Base-by-base conservation (phyloP, 2,113 vertebrate species). In the Sinocyclocheilus rhinocerous region DNA sequence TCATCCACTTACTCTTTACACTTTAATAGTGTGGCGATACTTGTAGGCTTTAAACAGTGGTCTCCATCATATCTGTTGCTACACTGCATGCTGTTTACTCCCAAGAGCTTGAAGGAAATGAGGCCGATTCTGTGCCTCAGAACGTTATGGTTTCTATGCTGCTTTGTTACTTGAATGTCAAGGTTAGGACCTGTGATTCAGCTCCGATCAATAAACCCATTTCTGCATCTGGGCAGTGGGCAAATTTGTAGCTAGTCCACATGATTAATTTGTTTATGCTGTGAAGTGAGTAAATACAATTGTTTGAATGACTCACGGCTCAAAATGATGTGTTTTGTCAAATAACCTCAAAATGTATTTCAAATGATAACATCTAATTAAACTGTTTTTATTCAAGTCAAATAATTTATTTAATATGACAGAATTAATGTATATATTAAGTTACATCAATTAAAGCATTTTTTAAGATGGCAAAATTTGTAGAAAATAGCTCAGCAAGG, bases 141-240 rank as follows among this genome's bases (percentile, higher is more conserved):
- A 76, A 82, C 6, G 11, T 13, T 52, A 18, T 70, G 45, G 63
- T 82, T 78, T 77, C 8, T 42, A 42, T 42, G 13, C 61, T 48
- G 20, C 48, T 26, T 79, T 57, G 24, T 69, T 69, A 7, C 61
- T 69, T 45, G 16, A 79, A 55, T 52, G 29, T 57, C 45, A 70
- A 67, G 59, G 48, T 79, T 52, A 57, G n/a, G 22, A 42, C 18
- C 9, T 79, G 48, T 39, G 33, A 78, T 52, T 69, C n/a, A 26
- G 15, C 65, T 20, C 50, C 0, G 33, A 85, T 79, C 76, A 55
- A 85, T 85, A 79, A 70, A 79, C 76, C 61, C 57, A 42, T 79
- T 55, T 70, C 18, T 85, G 15, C 22, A 79, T 57, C 63, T 69
- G 13, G 22, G 48, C 59, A 50, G 36, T 8, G 9, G 20, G 48